Percentiles rank a stretch among this genome's conserved stretches.
phyloP scores from a whole-genome alignment of 2,113 vertebrate genomes.

The Nipponia nippon region DNA sequence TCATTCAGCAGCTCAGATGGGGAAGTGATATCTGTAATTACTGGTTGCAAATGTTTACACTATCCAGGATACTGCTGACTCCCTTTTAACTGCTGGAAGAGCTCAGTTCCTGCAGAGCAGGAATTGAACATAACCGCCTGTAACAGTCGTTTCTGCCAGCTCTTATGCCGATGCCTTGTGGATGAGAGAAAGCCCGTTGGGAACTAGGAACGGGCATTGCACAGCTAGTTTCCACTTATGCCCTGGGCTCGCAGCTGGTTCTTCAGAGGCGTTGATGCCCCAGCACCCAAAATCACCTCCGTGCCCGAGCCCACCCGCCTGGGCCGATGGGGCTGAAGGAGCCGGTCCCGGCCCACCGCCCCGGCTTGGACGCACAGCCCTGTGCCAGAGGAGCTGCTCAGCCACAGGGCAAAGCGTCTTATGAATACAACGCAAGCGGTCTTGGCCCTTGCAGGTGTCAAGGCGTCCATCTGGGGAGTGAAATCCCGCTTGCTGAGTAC shows the following conservation, averaged over 20 bases:
- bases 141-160: neutral
- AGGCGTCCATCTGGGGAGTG: rapidly evolving
- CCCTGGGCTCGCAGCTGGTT: neutral
- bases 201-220: rapidly evolving
- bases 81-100: neutral
- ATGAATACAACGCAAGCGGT: rapidly evolving
- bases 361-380: too few relatives aligned
- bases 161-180: neutral
- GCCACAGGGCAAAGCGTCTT: rapidly evolving
- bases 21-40: neutral
- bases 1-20: neutral
- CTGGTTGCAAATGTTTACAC: neutral
- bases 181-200: neutral
- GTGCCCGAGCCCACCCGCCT: rapidly evolving
- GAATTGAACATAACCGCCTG: neutral
- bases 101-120: neutral
- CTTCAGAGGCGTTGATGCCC: neutral
- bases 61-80: neutral
- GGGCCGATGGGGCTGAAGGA: neutral
- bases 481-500: rapidly evolving
- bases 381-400: neutral
- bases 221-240: too few relatives aligned
- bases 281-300: rapidly evolving
- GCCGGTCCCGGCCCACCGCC: rapidly evolving
- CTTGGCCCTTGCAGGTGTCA: rapidly evolving